Base-by-base conservation (phyloP, 53 echinoderm and acorn worm genomes). In the Luidia sarsii region DNA sequence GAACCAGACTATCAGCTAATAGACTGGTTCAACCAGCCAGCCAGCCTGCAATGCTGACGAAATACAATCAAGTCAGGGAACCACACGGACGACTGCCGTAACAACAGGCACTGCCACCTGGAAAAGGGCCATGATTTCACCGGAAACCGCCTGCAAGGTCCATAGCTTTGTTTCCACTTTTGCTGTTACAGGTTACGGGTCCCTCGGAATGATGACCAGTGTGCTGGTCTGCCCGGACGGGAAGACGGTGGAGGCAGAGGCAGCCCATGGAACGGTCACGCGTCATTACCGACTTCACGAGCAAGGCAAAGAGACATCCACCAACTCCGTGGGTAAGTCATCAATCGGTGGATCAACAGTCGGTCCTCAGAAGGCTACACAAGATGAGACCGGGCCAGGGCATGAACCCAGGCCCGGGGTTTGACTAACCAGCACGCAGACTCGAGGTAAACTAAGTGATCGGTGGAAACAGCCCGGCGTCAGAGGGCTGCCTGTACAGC, bases 191-290 rank as follows among this genome's bases (percentile, higher is more conserved):
- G 96, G 96, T 23, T 95, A 93, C 51, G 96, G 96, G n/a, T 95
- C 96, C 1, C 83, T 95, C n/a, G 96, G 93, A 20, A 93, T 95
- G 93, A 95, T 95, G 96, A 95, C 93, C 21, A 93, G 93, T 62
- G 93, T 95, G 2, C 60, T 93, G 46, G 77, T 93, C 16, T 93
- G 96, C 49, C 96, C 96, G 20, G 96, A 93, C 71, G 96, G 96
- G 13, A 95, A 90, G 82, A 95, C 95, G 7, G 92, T 95, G 0
- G 95, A 95, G 65, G 75, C 92, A 0, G 95, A 95, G 65, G 95
- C 95, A 18, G 95, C 95, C 3, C 95, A 95, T 55, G 95, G 95
- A 7, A 95, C 95, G 0, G 95, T 95, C n/a, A 95, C 95, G 54
- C 75, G 95, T 24, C 95, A 95, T 71, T 95, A 90, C 60, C 54